These are phyloP conservation scores for Rotaria sp. DNA, from an alignment of 2,888 invertebrate genomes.

Conservation along the genomic window DNA sequence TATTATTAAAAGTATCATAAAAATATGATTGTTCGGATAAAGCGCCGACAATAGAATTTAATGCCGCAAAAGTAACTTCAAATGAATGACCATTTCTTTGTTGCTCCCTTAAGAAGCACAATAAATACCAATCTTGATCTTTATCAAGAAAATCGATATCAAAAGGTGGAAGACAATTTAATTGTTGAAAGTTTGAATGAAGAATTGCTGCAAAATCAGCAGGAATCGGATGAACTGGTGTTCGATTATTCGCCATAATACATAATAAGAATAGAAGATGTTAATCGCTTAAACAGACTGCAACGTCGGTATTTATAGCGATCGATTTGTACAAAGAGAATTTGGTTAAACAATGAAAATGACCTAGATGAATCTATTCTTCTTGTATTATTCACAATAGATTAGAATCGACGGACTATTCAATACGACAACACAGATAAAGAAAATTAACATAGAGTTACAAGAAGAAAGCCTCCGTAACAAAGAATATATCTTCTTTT, in stretches of 20 bases:
- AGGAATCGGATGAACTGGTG: not conserved
- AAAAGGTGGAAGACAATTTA: not conserved
- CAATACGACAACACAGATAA: no score
- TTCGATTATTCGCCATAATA: not conserved
- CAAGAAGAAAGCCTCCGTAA: no score
- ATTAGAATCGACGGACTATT: no score
- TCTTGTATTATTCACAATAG: no score
- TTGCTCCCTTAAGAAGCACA: not conserved
- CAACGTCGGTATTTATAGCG: no score
- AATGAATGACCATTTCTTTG: not conserved
- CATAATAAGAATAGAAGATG: not conserved
- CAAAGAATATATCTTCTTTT: no score
- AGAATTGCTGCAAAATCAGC: not conserved
- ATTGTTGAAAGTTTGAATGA: not conserved
- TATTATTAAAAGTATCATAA: not conserved
- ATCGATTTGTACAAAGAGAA: no score
- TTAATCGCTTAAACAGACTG: no score
- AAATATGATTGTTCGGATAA: not conserved
- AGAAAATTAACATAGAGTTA: no score
- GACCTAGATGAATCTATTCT: no score
- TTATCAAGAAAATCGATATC: not conserved
- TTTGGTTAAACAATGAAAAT: no score
- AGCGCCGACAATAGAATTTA: not conserved
- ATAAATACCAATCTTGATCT: not conserved
- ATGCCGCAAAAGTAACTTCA: not conserved